Evolutionary conservation across 2,888 invertebrate species (phyloP), one percentile per base, ranked within the genome.

Genomic region (Drosophila macrospina): DNA sequence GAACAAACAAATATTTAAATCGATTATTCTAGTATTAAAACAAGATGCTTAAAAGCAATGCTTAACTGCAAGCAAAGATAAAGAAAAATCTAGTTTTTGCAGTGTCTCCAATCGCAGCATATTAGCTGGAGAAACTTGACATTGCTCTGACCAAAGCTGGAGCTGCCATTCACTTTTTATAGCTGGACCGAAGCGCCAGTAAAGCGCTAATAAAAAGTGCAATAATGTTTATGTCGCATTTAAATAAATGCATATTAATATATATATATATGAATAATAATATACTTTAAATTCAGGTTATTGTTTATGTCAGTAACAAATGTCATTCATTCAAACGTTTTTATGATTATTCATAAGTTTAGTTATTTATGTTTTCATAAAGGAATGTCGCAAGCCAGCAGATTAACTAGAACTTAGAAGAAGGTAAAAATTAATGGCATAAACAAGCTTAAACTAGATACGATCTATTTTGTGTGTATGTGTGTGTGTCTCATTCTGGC

Each of bases 131-230:
- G 74, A 86, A 86, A 86, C 86, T 86, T 82, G 81, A 86, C 81
- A 86, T 86, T 86, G 86, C 73, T 67, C n/a, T 55, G 74, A 69
- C 78, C 80, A 78, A 76, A 75, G 68, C 51, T 47, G 69, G 16
- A 60, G 65, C 30, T 59, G 84, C 61, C 82, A 86, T 82, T 82
- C 86, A 82, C 82, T 86, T 86, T 85, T 85, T 69, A 61, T 72
- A 51, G 54, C 20, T 30, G 24, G 34, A 36, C 16, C 10, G 15
- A 15, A 70, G 54, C 71, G 70, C 71, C 52, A 63, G 48, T 10
- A 32, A 32, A 41, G 10, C 16, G 10, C 4, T 11, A 11, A 32
- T 36, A 57, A 73, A 60, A 66, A 61, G 48, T 48, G 54, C 62
- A 45, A 7, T 56, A 67, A 68, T 69, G 59, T 69, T 59, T 55